These are phyloP conservation scores for Atta cephalotes DNA, from an alignment of 1,140 invertebrate species.

Conservation along the genomic window DNA sequence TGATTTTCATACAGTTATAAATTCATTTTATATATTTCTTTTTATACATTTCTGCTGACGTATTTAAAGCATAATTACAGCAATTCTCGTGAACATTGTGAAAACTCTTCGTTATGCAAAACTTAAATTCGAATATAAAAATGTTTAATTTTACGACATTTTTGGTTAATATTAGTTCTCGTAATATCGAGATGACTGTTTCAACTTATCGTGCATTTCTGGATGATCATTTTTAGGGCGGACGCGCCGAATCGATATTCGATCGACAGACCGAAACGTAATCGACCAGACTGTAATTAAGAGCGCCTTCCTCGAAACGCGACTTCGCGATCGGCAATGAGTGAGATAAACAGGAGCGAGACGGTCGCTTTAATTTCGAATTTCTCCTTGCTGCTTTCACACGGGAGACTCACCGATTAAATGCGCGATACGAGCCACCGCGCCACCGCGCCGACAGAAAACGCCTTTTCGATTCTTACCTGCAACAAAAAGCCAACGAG, in stretches of 20 bases:
- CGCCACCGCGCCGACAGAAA: conserved; percentile 49
- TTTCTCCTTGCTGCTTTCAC: conserved; percentile 71
- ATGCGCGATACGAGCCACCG: conserved; percentile 71
- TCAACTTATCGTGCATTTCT: not conserved
- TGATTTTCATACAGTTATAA: not conserved
- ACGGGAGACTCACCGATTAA: conserved; percentile 68
- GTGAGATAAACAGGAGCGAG: conserved; percentile 56
- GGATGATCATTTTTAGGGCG: conserved; percentile 59
- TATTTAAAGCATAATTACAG: conserved; percentile 71
- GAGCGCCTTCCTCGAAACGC: conserved; percentile 27
- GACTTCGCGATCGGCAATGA: conserved; percentile 56
- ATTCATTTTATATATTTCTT: not conserved
- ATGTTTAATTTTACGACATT: conserved; percentile 67
- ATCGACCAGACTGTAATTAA: conserved; percentile 44
- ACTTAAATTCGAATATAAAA: conserved; percentile 79
- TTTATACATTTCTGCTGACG: not conserved
- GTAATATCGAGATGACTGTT: conserved; percentile 14
- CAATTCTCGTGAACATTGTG: conserved; percentile 48
- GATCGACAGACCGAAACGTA: conserved; percentile 41
- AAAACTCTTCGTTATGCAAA: conserved; percentile 40
- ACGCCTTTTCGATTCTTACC: conserved; percentile 72
- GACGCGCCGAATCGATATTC: conserved; percentile 1
- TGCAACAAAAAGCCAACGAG: conserved; percentile 77
- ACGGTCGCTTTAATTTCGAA: conserved; percentile 79
- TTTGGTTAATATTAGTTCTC: conserved; percentile 7